Evolutionary conservation across 2,888 invertebrate genomes (phyloP).

Genomic region (Lochmaea capreae): DNA sequence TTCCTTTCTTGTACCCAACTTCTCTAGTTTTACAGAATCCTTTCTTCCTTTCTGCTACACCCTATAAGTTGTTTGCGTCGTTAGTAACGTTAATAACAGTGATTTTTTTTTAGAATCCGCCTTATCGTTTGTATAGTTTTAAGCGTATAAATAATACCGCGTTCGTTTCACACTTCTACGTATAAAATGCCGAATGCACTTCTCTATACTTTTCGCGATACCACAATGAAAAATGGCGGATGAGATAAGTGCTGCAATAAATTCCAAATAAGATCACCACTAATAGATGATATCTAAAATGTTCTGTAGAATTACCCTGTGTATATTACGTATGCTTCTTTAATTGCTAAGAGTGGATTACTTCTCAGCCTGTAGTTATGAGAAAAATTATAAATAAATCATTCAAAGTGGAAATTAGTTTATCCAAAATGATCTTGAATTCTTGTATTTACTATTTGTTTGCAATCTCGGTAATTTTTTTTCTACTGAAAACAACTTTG

Average conservation of each 20-base stretch:
- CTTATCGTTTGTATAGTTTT: not conserved
- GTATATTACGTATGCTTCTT: slow-evolving; percentile 16
- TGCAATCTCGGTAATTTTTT: too few species aligned
- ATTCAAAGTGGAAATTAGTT: not conserved
- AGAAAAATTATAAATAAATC: slow-evolving; percentile 4
- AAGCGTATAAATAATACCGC: not conserved
- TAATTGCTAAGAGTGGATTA: slow-evolving; percentile 17
- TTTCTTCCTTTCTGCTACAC: too few species aligned
- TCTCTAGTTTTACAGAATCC: too few species aligned
- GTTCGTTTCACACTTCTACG: not conserved
- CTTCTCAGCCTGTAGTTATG: slow-evolving; percentile 12
- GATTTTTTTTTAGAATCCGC: too few species aligned
- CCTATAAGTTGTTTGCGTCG: too few species aligned
- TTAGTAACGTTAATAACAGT: too few species aligned
- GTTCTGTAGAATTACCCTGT: slow-evolving; percentile 15
- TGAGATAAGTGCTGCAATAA: slow-evolving; percentile 16
- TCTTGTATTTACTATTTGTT: not conserved
- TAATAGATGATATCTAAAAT: slow-evolving; percentile 22
- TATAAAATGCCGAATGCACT: slow-evolving; percentile 5
- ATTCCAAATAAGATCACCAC: slow-evolving; percentile 18
- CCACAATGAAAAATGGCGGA: slow-evolving; percentile 19
- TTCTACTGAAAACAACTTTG: too few species aligned
- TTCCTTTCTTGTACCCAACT: too few species aligned
- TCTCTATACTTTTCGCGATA: not conserved
- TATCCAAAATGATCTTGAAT: not conserved